A percentile compares a stretch with the other conserved stretches of the same genome.
These are phyloP conservation scores for Pavo muticus DNA, from an alignment of 2,113 vertebrate genomes.

Conservation along the genomic window DNA sequence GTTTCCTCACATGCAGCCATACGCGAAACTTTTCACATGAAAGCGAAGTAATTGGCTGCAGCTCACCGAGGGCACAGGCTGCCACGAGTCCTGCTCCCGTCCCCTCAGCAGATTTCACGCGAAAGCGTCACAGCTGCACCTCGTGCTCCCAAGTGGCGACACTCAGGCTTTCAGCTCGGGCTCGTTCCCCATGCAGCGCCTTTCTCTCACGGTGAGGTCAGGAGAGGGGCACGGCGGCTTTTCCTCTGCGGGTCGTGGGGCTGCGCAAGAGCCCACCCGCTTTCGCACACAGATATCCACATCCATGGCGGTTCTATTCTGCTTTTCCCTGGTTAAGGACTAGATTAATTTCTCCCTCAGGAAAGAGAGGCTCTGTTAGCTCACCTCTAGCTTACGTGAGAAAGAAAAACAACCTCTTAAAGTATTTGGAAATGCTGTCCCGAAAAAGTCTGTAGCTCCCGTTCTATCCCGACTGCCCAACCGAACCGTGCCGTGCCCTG, in stretches of 20 bases:
- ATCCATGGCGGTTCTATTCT: neutral
- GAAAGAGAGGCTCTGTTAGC: neutral
- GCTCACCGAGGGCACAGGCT: neutral
- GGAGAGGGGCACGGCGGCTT: neutral
- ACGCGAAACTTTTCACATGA: neutral
- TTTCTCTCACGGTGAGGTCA: neutral
- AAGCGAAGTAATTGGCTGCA: neutral
- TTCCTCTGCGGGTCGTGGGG: neutral
- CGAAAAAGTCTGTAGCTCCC: neutral
- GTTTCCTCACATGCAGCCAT: slow-evolving; percentile 12
- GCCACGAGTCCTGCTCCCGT: neutral
- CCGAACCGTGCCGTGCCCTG: neutral
- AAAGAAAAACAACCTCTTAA: neutral
- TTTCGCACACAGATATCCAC: too few species aligned
- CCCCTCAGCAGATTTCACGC: neutral
- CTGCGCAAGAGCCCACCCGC: too few species aligned
- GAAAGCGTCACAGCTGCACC: neutral
- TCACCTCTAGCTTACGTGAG: neutral
- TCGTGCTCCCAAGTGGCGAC: neutral
- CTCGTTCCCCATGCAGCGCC: neutral
- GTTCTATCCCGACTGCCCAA: neutral
- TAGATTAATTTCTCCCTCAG: neutral
- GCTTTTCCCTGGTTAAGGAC: neutral
- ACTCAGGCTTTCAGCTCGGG: neutral
- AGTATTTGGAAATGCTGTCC: neutral